Percentiles rank a stretch among this genome's conserved stretches.
phyloP scores from a whole-genome alignment of 2,888 invertebrate genomes.

The Aporophyla lueneburgensis region DNA sequence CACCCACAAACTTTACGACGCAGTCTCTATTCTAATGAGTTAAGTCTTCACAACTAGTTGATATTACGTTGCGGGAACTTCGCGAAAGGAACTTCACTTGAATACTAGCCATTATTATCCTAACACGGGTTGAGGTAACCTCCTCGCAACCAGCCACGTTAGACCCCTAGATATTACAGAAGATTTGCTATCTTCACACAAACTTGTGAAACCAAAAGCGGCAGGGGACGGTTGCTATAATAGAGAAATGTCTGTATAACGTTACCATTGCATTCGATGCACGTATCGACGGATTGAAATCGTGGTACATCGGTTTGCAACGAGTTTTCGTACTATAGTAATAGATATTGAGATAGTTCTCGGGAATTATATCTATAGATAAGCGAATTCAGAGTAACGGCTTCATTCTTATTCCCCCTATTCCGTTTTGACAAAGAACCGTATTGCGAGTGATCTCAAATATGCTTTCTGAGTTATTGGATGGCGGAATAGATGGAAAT shows the following conservation, averaged over 20 bases:
- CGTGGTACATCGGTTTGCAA: constrained; percentile 75
- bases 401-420: constrained; percentile 7
- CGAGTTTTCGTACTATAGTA: constrained; percentile 66
- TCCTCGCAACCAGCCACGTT: constrained; percentile 64
- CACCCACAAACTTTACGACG: constrained; percentile 59
- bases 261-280: constrained; percentile 73
- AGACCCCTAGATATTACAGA: constrained; percentile 58
- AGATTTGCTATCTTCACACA: constrained; percentile 27
- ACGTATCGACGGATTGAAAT: constrained; percentile 76
- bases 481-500: constrained; percentile 14
- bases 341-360: constrained; percentile 55
- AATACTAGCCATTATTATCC: constrained; percentile 76
- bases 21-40: constrained; percentile 72
- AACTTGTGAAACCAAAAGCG: not conserved
- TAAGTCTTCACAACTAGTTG: constrained; percentile 71
- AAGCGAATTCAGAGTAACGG: constrained; percentile 29
- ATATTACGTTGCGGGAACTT: constrained; percentile 69
- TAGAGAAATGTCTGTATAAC: constrained; percentile 67
- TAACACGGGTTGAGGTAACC: constrained; percentile 74
- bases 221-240: constrained; percentile 49
- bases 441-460: constrained; percentile 36
- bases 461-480: constrained; percentile 32
- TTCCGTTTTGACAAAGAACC: constrained; percentile 34
- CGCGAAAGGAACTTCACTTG: constrained; percentile 67
- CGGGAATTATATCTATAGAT: constrained; percentile 50